Base-by-base conservation (phyloP, 1,140 invertebrate species). In the Pseudoatta argentina region DNA sequence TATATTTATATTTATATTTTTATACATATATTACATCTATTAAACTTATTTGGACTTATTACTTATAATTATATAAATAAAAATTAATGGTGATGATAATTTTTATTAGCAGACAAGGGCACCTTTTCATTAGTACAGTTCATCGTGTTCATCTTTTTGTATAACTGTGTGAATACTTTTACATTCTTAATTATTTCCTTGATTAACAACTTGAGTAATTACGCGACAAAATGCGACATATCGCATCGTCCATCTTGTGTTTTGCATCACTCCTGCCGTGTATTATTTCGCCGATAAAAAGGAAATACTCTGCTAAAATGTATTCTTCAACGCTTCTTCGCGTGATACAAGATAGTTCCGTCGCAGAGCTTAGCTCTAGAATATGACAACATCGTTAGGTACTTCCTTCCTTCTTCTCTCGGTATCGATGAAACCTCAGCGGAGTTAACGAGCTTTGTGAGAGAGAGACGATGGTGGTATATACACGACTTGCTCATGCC, bases 391-490 rank as follows among this genome's bases (percentile, higher is more conserved):
- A 21, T 85, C 72, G 72, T 85, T 85, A 85, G 71, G 59, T 55
- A 55, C 30, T 85, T 83, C 69, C 55, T 82, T 73, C 71, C 73
- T 64, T 77, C 82, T 73, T 57, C 21, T 76, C 81, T 44, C 18
- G 30, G 34, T 69, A 61, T 79, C 87, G 87, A 88, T 30, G 87
- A 77, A 87, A 86, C 85, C 87, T 73, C 87, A 21, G 77, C 59
- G 44, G 57, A 81, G 85, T 89, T 89, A 88, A 88, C 87, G 87
- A 89, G 88, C 77, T 83, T 83, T 66, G 75, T 67, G 83, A 73
- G 88, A 83, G 79, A 73, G n/a, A 77, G 53, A 72, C 66, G 61
- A 57, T 30, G 55, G 8, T 30, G 24, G n/a, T 55, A 27, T 55
- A 24, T 66, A 27, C 57, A 24, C 21, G 66, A 55, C 67, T 66